Conservation (phyloP, 2,113 vertebrate genomes). For the Etheostoma cragini region DNA sequence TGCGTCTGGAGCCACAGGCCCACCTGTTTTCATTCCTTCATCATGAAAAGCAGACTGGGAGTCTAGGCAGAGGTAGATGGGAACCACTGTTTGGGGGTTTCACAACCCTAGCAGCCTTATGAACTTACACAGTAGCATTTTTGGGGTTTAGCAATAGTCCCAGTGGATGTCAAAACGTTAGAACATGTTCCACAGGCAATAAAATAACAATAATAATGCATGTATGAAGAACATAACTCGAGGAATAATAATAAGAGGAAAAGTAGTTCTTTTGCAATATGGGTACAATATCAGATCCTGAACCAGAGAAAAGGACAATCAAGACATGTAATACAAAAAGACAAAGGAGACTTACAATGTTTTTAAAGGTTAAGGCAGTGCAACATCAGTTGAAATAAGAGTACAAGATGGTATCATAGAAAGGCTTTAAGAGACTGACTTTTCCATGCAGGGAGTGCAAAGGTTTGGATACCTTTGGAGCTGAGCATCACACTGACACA, state of each 20-base stretch:
- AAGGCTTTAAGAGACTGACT: neutral
- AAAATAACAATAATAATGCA: neutral
- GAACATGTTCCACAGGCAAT: neutral
- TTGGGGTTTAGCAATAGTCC: neutral
- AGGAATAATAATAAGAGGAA: too few species aligned
- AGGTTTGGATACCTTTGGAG: neutral
- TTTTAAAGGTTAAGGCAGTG: neutral
- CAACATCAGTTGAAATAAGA: neutral
- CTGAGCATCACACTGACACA: neutral
- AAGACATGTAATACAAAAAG: neutral
- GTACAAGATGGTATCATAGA: slow-evolving; percentile 9
- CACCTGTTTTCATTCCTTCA: slow-evolving; percentile 78
- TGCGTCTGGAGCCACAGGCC: slow-evolving; percentile 68
- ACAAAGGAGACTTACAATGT: neutral
- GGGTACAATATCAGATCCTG: neutral
- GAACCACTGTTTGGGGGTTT: slow-evolving; percentile 7
- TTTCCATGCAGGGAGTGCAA: neutral
- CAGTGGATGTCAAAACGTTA: neutral
- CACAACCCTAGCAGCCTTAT: neutral
- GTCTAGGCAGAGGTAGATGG: slow-evolving; percentile 1
- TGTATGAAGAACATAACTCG: neutral
- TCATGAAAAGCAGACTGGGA: slow-evolving; percentile 30
- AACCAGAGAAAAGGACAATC: neutral
- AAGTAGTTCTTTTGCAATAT: neutral
- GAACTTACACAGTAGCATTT: neutral